Base-by-base conservation (phyloP, 2,797 vertebrate genomes). In the Danio choprae region DNA sequence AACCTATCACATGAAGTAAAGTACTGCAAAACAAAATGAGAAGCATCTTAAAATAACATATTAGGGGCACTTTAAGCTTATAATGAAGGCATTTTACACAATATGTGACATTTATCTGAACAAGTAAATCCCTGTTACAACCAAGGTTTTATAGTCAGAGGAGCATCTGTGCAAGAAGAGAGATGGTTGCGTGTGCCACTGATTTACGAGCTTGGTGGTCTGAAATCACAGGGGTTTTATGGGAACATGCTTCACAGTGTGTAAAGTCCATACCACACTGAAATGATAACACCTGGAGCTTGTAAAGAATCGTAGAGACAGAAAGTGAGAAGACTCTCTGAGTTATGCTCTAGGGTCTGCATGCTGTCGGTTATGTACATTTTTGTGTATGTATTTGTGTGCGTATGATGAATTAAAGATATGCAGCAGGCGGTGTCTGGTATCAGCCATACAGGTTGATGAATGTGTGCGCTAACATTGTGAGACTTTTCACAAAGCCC, bases 201-300 rank as follows among this genome's bases (percentile, higher is more conserved):
- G 74, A 77, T 86, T 79, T 80, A 67, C 58, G 29, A 80, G 56
- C 43, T 75, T 46, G 41, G 44, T 74, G 77, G 77, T 59, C 48
- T 77, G 65, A 78, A 82, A 85, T 81, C 72, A 77, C 60, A 58
- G 36, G 68, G 77, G 53, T 71, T 86, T 87, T 83, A 78, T 59
- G 81, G 81, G 84, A 72, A 81, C 68, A 77, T 59, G 81, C 20
- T 36, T 84, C 79, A 84, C 76, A 6, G 18, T 82, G 53, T 79
- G 77, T 82, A 63, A 85, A 87, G 76, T 55, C 73, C 79, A 74
- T 80, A 85, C 84, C 78, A 78, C 74, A 84, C 64, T 67, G 62
- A 85, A 83, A 60, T 72, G 67, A 86, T 83, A 87, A 87, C 87
- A 91, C 84, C 84, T 88, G 86, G 85, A 88, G 74, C 82, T 81